Percentiles rank a stretch among this genome's conserved stretches.
Evolutionary conservation across 2,113 vertebrate species (phyloP).

Genomic region (Aleadryas rufinucha): DNA sequence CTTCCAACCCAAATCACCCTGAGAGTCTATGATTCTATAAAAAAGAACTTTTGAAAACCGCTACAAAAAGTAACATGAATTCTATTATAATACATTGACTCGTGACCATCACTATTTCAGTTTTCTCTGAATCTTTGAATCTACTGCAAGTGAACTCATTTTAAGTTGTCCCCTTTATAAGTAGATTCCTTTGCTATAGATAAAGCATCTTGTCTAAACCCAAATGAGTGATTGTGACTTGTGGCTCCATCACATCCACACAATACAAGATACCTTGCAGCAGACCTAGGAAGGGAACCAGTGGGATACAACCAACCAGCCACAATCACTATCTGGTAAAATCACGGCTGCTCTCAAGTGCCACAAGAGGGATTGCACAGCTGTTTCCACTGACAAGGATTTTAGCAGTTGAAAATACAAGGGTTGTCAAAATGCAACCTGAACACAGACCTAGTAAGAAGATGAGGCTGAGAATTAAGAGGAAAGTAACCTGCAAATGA

Average conservation of each 20-base stretch:
- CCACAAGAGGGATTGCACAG: background rate
- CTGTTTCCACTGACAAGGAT: background rate
- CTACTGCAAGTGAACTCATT: background rate
- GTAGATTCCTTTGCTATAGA: background rate
- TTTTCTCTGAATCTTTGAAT: background rate
- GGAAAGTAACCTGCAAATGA: background rate
- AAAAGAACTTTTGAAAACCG: background rate
- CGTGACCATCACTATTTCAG: background rate
- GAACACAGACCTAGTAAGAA: background rate
- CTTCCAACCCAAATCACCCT: background rate
- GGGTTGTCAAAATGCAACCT: background rate
- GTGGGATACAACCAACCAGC: background rate
- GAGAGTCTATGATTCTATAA: background rate
- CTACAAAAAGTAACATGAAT: background rate
- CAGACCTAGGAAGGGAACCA: background rate
- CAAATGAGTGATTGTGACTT: fast-evolving
- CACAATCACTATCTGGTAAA: background rate
- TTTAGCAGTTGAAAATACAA: background rate
- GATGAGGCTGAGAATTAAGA: background rate
- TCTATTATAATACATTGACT: background rate
- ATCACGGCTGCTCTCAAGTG: background rate
- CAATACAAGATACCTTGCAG: background rate
- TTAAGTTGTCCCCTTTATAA: background rate
- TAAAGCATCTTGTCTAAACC: background rate
- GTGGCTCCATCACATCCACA: fast-evolving